Conservation (phyloP, 2,113 vertebrate genomes). For the Poeciliopsis prolifica region DNA sequence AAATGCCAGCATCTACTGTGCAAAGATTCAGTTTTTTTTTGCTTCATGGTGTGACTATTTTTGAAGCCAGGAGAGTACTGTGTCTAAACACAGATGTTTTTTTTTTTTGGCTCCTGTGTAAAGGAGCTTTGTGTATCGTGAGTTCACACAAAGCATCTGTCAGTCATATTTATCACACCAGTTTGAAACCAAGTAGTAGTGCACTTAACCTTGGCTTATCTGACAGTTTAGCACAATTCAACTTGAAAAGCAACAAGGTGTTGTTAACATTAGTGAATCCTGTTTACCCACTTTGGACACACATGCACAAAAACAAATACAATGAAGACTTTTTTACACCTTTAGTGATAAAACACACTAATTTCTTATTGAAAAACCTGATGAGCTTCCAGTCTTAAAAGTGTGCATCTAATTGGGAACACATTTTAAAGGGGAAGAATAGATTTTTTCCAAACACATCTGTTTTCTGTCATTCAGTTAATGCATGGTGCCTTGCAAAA, state of each 20-base stretch:
- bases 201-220: conserved; percentile 7
- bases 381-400: background rate
- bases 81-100: conserved; percentile 28
- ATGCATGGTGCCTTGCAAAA: background rate
- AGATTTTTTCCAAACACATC: background rate
- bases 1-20: background rate
- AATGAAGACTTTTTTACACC: background rate
- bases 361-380: background rate
- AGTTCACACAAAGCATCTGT: background rate
- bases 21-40: conserved; percentile 2
- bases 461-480: background rate
- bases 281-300: background rate
- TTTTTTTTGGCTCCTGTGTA: conserved; percentile 18
- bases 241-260: background rate
- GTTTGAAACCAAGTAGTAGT: conserved; percentile 4
- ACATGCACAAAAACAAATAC: background rate
- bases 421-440: background rate
- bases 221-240: background rate
- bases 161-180: conserved; percentile 21
- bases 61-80: conserved; percentile 1
- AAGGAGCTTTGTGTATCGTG: conserved; percentile 21
- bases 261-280: background rate
- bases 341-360: background rate
- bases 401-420: background rate
- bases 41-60: conserved; percentile 15